Conservation (phyloP, 2,888 invertebrate genomes). For the Eupithecia vulgata region DNA sequence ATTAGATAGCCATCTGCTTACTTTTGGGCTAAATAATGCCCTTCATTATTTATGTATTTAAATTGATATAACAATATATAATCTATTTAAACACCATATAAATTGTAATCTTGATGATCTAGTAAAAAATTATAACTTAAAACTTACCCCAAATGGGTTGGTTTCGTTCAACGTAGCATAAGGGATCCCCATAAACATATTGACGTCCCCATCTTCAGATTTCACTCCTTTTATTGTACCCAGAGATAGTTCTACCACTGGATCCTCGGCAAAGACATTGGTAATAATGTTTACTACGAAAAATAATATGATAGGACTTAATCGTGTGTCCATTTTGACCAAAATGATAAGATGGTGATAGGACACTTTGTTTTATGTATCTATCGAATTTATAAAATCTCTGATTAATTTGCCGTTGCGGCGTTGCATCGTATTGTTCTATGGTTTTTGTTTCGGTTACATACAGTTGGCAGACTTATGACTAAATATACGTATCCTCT, state of each 20-base stretch:
- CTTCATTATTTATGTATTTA: no score
- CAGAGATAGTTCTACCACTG: slow-evolving; percentile 26
- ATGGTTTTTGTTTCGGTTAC: not conserved
- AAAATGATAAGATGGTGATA: not conserved
- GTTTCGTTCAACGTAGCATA: slow-evolving; percentile 56
- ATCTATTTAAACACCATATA: no score
- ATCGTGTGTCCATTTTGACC: slow-evolving; percentile 4
- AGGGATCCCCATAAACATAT: slow-evolving; percentile 68
- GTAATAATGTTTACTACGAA: not conserved
- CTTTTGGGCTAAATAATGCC: no score
- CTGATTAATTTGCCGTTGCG: no score
- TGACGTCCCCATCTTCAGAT: slow-evolving; percentile 59
- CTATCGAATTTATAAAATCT: not conserved
- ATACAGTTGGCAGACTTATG: no score
- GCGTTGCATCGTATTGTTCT: not conserved
- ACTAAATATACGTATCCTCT: no score
- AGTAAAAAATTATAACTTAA: no score
- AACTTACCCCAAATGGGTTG: slow-evolving; percentile 67
- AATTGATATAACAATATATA: no score
- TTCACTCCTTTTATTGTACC: slow-evolving; percentile 59
- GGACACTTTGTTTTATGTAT: not conserved
- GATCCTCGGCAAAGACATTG: slow-evolving; percentile 15
- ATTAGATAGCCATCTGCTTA: no score
- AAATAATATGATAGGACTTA: not conserved
- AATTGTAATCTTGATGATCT: no score